Base-by-base conservation (phyloP, 2,797 vertebrate genomes). In the Girardinus metallicus region DNA sequence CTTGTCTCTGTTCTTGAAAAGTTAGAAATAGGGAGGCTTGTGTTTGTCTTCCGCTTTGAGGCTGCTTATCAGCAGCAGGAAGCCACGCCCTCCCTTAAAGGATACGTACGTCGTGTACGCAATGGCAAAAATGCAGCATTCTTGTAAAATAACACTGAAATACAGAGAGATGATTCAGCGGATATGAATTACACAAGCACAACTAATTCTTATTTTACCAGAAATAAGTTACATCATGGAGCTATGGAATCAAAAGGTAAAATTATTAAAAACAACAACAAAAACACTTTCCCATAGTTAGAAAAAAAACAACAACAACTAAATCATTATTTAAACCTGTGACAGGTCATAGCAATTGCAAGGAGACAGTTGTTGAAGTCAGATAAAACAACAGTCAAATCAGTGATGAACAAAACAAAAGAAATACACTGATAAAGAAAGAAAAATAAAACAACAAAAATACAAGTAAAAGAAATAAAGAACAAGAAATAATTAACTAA, bases 1-100 rank as follows among this genome's bases (percentile, higher is more conserved):
- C n/a, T 83, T 51, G 36, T 15, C 18, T 55, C 36, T 21, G 46
- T 8, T 72, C 5, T 7, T 23, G 3, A 31, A 5, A 44, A 82
- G 47, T 77, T 80, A 5, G 0, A 72, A 26, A 64, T 64, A 53
- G 49, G 18, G 9, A 8, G 8, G n/a, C 78, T 31, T 5, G 12
- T 70, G 80, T 82, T 83, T 78, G 15, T 76, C 85, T 94, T 94
- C 93, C 90, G 91, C 86, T 43, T 89, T 75, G 34, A 85, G 23
- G 47, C 26, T 44, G 70, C 8, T 21, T 62, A 53, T n/a, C 53
- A 0, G 11, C 74, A 47, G 0, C 41, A 34, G 44, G 57, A 87
- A 81, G 81, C 85, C 91, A 78, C 93, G 80, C 92, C 92, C 83
- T 2, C 23, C 29, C n/a, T 71, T 77, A 73, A 9, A 84, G 18